Base-by-base conservation (phyloP, 2,113 vertebrate genomes). In the Otocyon megalotis region DNA sequence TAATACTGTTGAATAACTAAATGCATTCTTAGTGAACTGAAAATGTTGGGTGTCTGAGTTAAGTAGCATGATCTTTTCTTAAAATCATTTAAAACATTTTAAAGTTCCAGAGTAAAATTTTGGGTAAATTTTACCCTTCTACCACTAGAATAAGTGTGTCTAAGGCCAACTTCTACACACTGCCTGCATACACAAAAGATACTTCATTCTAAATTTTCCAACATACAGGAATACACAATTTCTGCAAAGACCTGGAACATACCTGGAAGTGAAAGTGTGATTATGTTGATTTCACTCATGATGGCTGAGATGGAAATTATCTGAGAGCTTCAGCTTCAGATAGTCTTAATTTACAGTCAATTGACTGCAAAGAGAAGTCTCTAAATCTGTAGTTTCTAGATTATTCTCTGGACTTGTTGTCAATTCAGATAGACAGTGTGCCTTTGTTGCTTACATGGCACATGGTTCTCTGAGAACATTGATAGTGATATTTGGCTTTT, bases 401-500 rank as follows among this genome's bases (percentile, higher is more conserved):
- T 43, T 93, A 20, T 30, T 90, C 56, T 14, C 32, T 63, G 48
- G 13, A 24, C n/a, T n/a, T 67, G 63, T 17, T 79, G 11, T 58
- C n/a, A 90, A 37, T 82, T 17, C 13, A 35, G 8, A 43, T 62
- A 26, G 14, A 37, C 12, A 79, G 43, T 80, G 9, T 81, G 4
- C 19, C 26, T 87, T 81, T 91, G 37, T 69, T 89, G 32, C n/a
- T 95, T 86, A 28, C 17, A 54, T 37, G 43, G 22, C 2, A 71
- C 71, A 86, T 82, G 8, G 5, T 11, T 89, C 58, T 93, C 7
- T 76, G 15, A 89, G 17, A 87, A 80, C 63, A 11, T 37, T 63
- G 62, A n/a, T 2, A 63, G 37, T 32, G 26, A 69, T 85, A 88
- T 79, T 93, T 88, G 72, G 13, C 35, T 90, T 97, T 95, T 67